Evolutionary conservation across 2,888 invertebrate genomes (phyloP).

Genomic region (Cephus runcator): DNA sequence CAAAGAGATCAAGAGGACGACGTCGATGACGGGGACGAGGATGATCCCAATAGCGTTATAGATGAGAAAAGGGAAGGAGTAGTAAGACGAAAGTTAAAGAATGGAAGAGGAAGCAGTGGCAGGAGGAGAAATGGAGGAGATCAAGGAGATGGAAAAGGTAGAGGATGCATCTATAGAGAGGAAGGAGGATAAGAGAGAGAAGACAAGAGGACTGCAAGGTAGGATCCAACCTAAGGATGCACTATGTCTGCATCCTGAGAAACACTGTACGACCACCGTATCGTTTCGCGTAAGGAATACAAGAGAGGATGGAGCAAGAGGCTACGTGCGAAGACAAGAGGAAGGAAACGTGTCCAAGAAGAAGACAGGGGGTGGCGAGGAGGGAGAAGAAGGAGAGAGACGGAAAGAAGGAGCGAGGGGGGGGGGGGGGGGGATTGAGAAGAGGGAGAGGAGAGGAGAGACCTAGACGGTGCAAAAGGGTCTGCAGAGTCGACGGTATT

Average conservation of each 20-base stretch:
- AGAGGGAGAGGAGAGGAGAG: conserved; percentile 15
- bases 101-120: background rate
- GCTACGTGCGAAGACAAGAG: conserved; percentile 3
- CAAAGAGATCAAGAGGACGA: background rate
- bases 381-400: conserved; percentile 10
- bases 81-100: background rate
- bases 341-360: conserved; percentile 17
- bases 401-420: background rate
- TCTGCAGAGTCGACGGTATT: conserved; percentile 43
- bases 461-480: conserved; percentile 8
- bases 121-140: background rate
- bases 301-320: background rate
- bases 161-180: background rate
- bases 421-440: background rate
- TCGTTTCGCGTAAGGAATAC: background rate
- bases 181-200: background rate
- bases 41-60: background rate
- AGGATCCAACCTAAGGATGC: background rate
- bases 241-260: background rate
- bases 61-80: background rate
- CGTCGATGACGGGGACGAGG: background rate
- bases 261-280: background rate
- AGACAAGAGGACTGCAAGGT: background rate
- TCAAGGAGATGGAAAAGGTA: background rate
- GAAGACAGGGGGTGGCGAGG: conserved; percentile 20